Percentiles rank a stretch among this genome's conserved stretches.
These are phyloP conservation scores for Elephas maximus DNA, from an alignment of 2,113 vertebrate species.

Conservation along the genomic window DNA sequence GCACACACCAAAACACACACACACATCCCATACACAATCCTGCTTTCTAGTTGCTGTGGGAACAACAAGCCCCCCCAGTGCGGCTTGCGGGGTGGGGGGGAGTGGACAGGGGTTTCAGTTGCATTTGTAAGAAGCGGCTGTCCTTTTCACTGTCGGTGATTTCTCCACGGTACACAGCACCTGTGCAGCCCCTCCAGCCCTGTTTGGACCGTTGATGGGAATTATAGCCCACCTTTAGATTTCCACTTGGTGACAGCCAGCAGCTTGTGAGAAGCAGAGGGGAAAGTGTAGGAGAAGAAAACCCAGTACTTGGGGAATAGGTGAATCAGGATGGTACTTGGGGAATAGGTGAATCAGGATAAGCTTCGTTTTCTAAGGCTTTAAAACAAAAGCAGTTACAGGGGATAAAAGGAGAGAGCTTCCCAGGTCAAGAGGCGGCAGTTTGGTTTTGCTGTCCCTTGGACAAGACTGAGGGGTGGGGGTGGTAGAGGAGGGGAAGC, in stretches of 20 bases:
- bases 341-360: background rate
- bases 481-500: fast-evolving
- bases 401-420: background rate
- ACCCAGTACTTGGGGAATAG: background rate
- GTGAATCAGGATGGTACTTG: fast-evolving
- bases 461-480: fast-evolving
- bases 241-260: background rate
- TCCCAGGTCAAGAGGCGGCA: fast-evolving
- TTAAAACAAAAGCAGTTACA: background rate
- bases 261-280: fast-evolving
- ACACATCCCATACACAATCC: too few species aligned
- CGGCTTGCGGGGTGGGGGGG: fast-evolving
- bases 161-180: background rate
- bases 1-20: too few species aligned
- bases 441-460: fast-evolving
- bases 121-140: too few species aligned
- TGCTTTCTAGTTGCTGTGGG: background rate
- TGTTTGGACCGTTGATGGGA: fast-evolving
- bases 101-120: background rate
- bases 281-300: background rate
- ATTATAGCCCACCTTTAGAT: fast-evolving
- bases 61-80: background rate
- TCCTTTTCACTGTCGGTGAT: background rate
- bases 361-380: background rate
- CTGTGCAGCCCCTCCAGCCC: background rate